Conservation (phyloP, 1,140 invertebrate species). For the Harpegnathos saltator region DNA sequence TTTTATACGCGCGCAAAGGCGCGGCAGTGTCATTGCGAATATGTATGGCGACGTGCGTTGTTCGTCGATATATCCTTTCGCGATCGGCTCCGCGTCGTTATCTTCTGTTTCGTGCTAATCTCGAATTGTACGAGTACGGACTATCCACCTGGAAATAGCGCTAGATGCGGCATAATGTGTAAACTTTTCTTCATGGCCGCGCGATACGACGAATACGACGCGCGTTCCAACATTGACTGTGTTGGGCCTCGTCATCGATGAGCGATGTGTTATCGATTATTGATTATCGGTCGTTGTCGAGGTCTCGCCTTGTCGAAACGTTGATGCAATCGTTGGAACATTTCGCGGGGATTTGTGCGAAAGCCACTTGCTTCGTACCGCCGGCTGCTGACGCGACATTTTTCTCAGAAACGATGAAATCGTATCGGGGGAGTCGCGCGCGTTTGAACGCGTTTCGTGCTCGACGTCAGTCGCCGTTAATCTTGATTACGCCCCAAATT, state of each 20-base stretch:
- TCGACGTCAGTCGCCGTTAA: not conserved
- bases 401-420: conserved; percentile 5
- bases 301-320: conserved; percentile 9
- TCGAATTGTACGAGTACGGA: not conserved
- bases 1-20: conserved; percentile 1
- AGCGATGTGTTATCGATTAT: not conserved
- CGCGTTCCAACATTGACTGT: conserved; percentile 8
- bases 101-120: conserved; percentile 30
- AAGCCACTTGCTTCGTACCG: not conserved
- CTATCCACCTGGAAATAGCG: conserved; percentile 7
- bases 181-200: not conserved
- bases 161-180: not conserved
- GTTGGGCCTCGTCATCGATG: not conserved
- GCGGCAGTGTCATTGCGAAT: conserved; percentile 35
- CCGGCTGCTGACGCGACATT: not conserved
- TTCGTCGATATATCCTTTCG: conserved; percentile 28
- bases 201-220: no score
- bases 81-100: conserved; percentile 28
- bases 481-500: not conserved
- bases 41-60: conserved; percentile 8
- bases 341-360: conserved; percentile 15
- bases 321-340: conserved; percentile 33
- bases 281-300: not conserved
- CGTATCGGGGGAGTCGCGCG: not conserved
- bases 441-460: not conserved